Conservation (phyloP, 1,140 invertebrate genomes). For the Lepidurus packardi region DNA sequence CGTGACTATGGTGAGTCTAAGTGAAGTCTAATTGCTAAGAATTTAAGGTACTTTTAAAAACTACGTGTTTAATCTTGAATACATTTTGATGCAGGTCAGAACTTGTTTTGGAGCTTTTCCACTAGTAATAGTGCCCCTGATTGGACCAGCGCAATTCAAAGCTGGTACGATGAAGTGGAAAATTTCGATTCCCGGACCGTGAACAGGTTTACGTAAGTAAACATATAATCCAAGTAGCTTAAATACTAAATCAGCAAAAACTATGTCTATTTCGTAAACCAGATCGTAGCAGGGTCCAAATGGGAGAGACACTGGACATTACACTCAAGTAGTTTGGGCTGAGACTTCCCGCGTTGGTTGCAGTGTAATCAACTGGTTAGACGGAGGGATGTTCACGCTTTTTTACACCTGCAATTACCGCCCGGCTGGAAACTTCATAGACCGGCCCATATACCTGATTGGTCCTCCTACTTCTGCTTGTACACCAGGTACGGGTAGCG, state of each 20-base stretch:
- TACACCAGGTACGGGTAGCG: constrained; percentile 29
- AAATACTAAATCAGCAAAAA: background rate
- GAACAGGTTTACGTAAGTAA: constrained; percentile 15
- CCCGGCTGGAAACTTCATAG: constrained; percentile 34
- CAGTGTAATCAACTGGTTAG: background rate
- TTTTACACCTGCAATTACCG: constrained; percentile 38
- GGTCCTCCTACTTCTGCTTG: constrained; percentile 36
- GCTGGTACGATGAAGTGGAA: constrained; percentile 29
- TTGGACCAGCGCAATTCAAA: background rate
- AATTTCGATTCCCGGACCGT: constrained; percentile 24
- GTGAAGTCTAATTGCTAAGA: background rate
- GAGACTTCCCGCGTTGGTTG: constrained; percentile 45
- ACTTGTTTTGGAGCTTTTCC: background rate
- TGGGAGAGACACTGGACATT: constrained; percentile 41
- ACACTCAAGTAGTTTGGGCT: constrained; percentile 48
- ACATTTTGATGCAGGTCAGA: constrained; percentile 33
- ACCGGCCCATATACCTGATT: constrained; percentile 32
- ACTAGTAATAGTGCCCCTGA: background rate
- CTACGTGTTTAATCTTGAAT: background rate
- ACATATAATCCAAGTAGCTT: background rate
- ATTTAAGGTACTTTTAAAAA: background rate
- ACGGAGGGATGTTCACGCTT: background rate
- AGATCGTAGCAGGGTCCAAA: background rate
- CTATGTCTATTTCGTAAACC: background rate
- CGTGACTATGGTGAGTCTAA: constrained; percentile 29